These are phyloP conservation scores for Diloba caeruleocephala DNA, from an alignment of 2,888 invertebrate genomes.

Conservation along the genomic window DNA sequence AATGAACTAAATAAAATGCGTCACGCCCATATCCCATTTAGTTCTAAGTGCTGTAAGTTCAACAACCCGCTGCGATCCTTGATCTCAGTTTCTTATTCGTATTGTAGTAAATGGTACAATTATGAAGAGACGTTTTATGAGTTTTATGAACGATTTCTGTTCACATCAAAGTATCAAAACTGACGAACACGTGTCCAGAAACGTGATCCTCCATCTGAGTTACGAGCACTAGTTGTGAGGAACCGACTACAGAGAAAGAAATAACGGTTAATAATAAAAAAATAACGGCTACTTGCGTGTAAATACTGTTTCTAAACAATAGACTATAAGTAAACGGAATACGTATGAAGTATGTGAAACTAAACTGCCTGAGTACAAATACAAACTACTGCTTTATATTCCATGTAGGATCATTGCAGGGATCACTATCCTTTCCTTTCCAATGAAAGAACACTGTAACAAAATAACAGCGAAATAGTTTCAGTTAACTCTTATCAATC, in stretches of 20 bases:
- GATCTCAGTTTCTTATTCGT: slow-evolving; percentile 41
- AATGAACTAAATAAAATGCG: slow-evolving; percentile 36
- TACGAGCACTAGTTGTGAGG: no score
- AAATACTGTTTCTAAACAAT: no score
- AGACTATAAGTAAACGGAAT: no score
- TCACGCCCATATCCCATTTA: slow-evolving; percentile 36
- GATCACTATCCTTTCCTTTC: not conserved
- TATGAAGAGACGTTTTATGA: not conserved
- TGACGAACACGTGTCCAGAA: no score
- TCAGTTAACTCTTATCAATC: slow-evolving; percentile 2
- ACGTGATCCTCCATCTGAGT: no score
- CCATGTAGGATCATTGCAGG: not conserved
- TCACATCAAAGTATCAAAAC: no score
- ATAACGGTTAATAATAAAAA: no score
- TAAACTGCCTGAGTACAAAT: no score
- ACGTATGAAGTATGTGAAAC: no score
- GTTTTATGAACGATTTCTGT: not conserved
- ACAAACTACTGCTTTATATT: not conserved
- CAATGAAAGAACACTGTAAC: not conserved
- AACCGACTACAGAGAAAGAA: no score
- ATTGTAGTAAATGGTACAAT: slow-evolving; percentile 14
- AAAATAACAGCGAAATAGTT: no score
- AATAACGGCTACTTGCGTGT: no score
- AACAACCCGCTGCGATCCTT: slow-evolving; percentile 46
- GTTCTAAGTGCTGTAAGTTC: slow-evolving; percentile 47